Evolutionary conservation across 2,888 invertebrate species (phyloP).

Genomic region (Trachelus troglodyta): DNA sequence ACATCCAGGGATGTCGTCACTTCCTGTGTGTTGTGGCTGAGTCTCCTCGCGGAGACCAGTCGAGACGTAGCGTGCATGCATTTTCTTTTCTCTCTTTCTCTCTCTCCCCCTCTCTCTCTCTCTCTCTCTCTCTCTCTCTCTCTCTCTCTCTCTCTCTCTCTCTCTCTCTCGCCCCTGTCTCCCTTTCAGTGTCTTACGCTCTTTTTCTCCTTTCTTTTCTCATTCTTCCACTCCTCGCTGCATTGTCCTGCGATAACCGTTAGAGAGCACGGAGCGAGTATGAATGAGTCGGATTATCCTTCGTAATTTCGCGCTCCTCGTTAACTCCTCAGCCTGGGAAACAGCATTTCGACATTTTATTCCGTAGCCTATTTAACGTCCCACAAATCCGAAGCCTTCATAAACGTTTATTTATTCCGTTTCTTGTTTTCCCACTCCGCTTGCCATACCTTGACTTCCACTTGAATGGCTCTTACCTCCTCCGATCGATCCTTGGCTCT

Average conservation of each 20-base stretch:
- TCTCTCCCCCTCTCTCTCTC: background rate
- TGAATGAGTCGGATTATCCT: background rate
- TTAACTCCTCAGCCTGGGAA: background rate
- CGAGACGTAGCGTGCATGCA: background rate
- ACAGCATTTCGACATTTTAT: background rate
- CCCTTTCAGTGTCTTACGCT: background rate
- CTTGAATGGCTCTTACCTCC: background rate
- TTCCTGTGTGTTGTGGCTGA: conserved; percentile 44
- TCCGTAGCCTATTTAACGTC: background rate
- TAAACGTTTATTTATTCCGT: background rate
- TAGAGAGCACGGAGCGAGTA: background rate
- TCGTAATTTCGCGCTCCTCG: background rate
- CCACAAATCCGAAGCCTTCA: background rate
- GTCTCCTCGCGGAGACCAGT: conserved; percentile 18
- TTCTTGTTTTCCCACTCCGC: background rate
- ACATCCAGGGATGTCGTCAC: conserved; percentile 53
- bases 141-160: background rate
- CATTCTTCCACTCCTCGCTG: background rate
- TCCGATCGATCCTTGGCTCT: background rate
- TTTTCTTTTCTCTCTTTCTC: background rate
- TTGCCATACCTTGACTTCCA: background rate
- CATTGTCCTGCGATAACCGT: background rate
- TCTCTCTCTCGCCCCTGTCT: background rate
- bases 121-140: background rate
- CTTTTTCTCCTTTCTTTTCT: conserved; percentile 24